Percentiles rank a stretch among this genome's conserved stretches.
phyloP scores from a whole-genome alignment of 2,888 invertebrate genomes.

The Mellilla xanthometata region DNA sequence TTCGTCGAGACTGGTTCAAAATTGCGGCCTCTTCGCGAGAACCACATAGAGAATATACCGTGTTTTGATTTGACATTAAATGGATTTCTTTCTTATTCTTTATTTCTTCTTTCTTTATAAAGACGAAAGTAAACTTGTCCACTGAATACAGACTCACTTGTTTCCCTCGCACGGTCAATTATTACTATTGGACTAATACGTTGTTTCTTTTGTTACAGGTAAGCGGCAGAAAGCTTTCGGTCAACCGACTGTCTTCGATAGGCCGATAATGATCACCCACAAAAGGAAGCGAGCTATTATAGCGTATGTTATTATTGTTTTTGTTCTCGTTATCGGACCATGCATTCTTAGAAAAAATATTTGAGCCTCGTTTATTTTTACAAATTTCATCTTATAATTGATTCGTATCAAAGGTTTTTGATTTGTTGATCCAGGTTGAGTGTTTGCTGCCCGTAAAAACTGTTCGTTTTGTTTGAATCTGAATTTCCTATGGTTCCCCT shows the following conservation, averaged over 20 bases:
- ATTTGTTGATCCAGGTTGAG: conserved; percentile 37
- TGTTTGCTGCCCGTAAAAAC: conserved; percentile 21
- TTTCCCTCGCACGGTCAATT: no score
- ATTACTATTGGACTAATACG: conserved; percentile 4
- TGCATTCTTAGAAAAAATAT: conserved; percentile 37
- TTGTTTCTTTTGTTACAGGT: conserved; percentile 42
- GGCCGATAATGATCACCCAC: conserved; percentile 26
- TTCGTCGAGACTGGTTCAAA: no score
- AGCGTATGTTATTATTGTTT: conserved; percentile 24
- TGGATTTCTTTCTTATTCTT: no score
- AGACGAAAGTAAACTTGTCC: no score
- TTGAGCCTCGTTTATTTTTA: conserved; percentile 22
- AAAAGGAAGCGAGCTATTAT: conserved; percentile 31
- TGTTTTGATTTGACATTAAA: no score
- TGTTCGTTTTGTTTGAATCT: no score
- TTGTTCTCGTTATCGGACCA: conserved; percentile 23
- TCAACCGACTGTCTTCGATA: conserved; percentile 26
- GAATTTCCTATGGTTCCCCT: conserved; percentile 17
- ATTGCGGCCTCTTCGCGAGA: no score
- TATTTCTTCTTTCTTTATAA: no score
- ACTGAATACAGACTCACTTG: no score
- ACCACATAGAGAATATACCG: no score
- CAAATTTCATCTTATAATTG: conserved; percentile 31
- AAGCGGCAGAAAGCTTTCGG: conserved; percentile 34
- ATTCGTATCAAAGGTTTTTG: conserved; percentile 26